phyloP scores from a whole-genome alignment of 2,797 vertebrate genomes.

The Lateolabrax maculatus region DNA sequence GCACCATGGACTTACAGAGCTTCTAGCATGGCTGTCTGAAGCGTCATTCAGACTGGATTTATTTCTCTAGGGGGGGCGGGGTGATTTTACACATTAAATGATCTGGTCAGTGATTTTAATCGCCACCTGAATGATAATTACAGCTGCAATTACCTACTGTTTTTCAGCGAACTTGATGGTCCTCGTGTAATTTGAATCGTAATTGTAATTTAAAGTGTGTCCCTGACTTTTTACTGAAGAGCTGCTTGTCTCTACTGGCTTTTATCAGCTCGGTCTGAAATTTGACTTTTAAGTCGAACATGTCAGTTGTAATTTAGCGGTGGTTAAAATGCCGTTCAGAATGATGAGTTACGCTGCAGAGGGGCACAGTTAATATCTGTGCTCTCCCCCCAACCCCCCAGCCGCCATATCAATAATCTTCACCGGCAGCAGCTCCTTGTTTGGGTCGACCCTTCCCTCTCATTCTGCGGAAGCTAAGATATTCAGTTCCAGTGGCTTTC shows the following conservation, averaged over 20 bases:
- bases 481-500: conserved; percentile 2
- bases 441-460: neutral
- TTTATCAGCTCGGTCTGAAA: neutral
- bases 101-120: conserved; percentile 9
- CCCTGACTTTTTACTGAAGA: neutral
- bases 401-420: conserved; percentile 12
- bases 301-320: neutral
- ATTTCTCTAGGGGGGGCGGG: neutral
- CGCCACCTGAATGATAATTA: neutral
- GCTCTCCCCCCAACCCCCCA: no score
- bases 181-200: conserved; percentile 1
- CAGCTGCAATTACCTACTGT: neutral
- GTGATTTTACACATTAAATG: conserved; percentile 17
- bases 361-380: no score
- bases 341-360: neutral
- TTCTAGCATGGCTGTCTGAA: neutral
- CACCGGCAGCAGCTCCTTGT: neutral
- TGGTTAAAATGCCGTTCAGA: neutral
- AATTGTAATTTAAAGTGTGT: neutral
- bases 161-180: neutral
- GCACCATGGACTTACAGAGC: no score
- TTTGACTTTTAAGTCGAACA: neutral
- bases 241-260: neutral
- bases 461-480: neutral
- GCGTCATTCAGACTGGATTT: neutral